Evolutionary conservation across 2,888 invertebrate species (phyloP), one percentile per base, ranked within the genome.

Genomic region (Hoplodrina ambigua): DNA sequence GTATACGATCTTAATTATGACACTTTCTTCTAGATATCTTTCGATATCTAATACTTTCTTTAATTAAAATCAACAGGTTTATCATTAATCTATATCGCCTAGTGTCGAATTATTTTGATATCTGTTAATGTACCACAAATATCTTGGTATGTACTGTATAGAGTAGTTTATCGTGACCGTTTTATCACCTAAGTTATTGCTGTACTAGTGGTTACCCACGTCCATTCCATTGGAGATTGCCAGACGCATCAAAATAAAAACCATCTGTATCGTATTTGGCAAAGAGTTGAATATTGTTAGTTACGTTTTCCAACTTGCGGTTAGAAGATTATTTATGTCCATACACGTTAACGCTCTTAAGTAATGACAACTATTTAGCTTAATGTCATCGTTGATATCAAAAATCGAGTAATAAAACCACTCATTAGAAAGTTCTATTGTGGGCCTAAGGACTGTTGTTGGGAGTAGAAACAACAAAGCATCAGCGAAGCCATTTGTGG

Each of bases 21-120:
- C 68, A 77, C 80, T 80, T 82, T 80, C 77, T 83, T 80, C 74
- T 75, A 76, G 56, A 78, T n/a, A 10, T 19, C n/a, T 56, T 19
- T 58, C 49, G 60, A 52, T 65, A 44, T 53, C 15, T 50, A 20
- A 15, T 71, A 71, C 68, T 75, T 76, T 74, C 61, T 57, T 75
- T 19, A 57, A 67, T 72, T 63, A 65, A 60, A 72, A 68, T 78
- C 72, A 80, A 80, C 69, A 82, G 69, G 67, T 70, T 59, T 63
- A 69, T 78, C 58, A 37, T 56, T 58, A 69, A 68, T 69, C 58
- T 64, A 52, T 49, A 52, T 67, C 20, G 57, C 57, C 52, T 53
- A 66, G 20, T 69, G 61, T 62, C 41, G 10, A 50, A 71, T 69
- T 69, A 69, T 69, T 61, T 61, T 46, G 49, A 33, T 57, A 60